Evolutionary conservation across 2,888 invertebrate species (phyloP).

Genomic region (Amblyjoppa fuscipennis): DNA sequence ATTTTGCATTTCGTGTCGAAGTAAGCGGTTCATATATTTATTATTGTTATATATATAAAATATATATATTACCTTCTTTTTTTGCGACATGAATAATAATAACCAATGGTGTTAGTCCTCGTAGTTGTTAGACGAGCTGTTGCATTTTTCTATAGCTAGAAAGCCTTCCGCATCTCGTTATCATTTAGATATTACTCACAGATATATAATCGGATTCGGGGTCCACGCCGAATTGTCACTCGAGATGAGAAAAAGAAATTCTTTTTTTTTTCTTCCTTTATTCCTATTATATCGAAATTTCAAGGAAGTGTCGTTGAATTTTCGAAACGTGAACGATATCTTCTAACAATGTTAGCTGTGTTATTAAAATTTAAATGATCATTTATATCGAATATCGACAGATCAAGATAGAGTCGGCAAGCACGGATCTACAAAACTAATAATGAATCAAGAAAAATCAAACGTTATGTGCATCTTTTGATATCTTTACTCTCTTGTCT

Average conservation of each 20-base stretch:
- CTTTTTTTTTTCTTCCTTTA: not conserved
- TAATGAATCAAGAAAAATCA: constrained; percentile 19
- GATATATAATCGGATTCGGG: constrained; percentile 22
- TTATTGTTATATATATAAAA: not conserved
- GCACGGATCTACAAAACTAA: constrained; percentile 29
- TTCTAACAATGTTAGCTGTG: not conserved
- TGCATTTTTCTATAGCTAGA: constrained; percentile 83
- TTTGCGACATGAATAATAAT: constrained; percentile 68
- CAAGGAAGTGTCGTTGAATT: constrained; percentile 37
- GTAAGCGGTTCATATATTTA: constrained; percentile 56
- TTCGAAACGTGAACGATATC: not conserved
- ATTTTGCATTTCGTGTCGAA: constrained; percentile 65
- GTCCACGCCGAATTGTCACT: constrained; percentile 35
- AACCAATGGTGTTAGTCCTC: constrained; percentile 83
- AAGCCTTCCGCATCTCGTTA: constrained; percentile 84
- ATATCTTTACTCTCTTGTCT: constrained; percentile 28
- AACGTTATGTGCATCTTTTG: constrained; percentile 35
- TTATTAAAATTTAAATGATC: constrained; percentile 10
- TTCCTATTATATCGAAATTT: constrained; percentile 45
- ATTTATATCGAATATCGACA: constrained; percentile 9
- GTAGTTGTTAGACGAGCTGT: constrained; percentile 84
- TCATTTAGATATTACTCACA: constrained; percentile 44
- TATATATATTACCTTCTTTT: constrained; percentile 50
- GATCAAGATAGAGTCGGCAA: constrained; percentile 3
- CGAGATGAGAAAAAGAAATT: constrained; percentile 11